A percentile compares a stretch with the other conserved stretches of the same genome.
phyloP scores from a whole-genome alignment of 1,140 invertebrate species.

The Papilio aristodemus region DNA sequence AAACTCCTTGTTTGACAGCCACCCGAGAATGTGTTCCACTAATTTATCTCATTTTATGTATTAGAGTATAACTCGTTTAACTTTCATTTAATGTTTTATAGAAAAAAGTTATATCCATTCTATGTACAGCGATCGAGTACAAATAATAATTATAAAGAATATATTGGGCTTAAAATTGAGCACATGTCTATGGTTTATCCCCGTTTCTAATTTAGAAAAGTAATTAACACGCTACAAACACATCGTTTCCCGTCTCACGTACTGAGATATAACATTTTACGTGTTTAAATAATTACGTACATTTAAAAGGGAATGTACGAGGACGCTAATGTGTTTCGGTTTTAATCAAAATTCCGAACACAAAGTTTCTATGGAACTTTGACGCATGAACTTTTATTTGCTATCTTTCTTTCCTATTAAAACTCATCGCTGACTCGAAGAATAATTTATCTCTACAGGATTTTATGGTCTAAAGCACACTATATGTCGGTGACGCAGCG shows the following conservation, averaged over 20 bases:
- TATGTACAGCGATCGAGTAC: too few relatives aligned
- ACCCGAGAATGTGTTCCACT: too few relatives aligned
- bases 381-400: background rate
- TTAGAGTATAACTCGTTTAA: too few relatives aligned
- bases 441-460: too few relatives aligned
- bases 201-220: background rate
- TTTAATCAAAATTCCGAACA: constrained; percentile 22
- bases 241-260: background rate
- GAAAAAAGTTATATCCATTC: too few relatives aligned
- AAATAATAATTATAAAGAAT: background rate
- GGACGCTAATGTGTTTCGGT: constrained; percentile 25
- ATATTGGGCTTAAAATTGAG: background rate
- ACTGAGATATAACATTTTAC: constrained; percentile 3
- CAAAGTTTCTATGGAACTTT: constrained; percentile 4
- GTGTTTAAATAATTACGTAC: constrained; percentile 27
- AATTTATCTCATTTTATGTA: too few relatives aligned
- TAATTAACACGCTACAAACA: constrained; percentile 19
- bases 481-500: too few relatives aligned
- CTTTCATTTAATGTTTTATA: too few relatives aligned
- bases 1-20: too few relatives aligned
- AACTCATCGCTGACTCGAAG: too few relatives aligned
- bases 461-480: too few relatives aligned
- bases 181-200: background rate
- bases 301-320: constrained; percentile 21
- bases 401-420: background rate